These are phyloP conservation scores for Aphaenogaster rudis DNA, from an alignment of 1,140 invertebrate genomes.

Conservation along the genomic window DNA sequence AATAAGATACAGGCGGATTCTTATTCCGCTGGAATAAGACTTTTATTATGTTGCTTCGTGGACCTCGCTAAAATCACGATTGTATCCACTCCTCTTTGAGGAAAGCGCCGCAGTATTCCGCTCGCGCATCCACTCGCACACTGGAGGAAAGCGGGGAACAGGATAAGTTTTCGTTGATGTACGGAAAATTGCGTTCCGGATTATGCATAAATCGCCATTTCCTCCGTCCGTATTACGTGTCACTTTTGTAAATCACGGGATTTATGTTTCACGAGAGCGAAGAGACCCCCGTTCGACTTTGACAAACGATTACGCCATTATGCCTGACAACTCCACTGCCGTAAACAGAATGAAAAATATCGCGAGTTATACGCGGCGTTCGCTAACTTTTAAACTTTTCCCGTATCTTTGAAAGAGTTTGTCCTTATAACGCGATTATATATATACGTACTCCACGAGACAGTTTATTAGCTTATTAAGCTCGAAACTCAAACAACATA, in stretches of 20 bases:
- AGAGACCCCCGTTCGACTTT: slow-evolving; percentile 49
- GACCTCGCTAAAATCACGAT: slow-evolving; percentile 74
- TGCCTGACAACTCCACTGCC: slow-evolving; percentile 49
- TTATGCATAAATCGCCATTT: slow-evolving; percentile 74
- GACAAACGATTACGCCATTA: slow-evolving; percentile 64
- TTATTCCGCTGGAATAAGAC: slow-evolving; percentile 67
- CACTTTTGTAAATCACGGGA: slow-evolving; percentile 63
- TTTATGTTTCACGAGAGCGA: slow-evolving; percentile 52
- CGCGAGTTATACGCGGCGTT: slow-evolving; percentile 22
- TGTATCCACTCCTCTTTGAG: slow-evolving; percentile 55
- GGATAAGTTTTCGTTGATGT: slow-evolving; percentile 55
- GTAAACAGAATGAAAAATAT: slow-evolving; percentile 66
- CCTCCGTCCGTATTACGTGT: slow-evolving; percentile 68
- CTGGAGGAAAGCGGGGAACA: neutral
- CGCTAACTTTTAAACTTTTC: slow-evolving; percentile 51
- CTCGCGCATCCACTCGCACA: neutral
- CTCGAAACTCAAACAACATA: slow-evolving; percentile 18
- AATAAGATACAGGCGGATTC: slow-evolving; percentile 70
- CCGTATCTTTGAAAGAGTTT: slow-evolving; percentile 2
- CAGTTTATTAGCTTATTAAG: slow-evolving; percentile 46
- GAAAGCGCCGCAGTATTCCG: neutral
- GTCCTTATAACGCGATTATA: slow-evolving; percentile 29
- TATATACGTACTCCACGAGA: neutral
- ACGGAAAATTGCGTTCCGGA: slow-evolving; percentile 73
- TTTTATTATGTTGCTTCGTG: slow-evolving; percentile 77